Percentiles rank a stretch among this genome's conserved stretches.
These are phyloP conservation scores for Diplosoma virens DNA, from an alignment of 23 tunicate species.

Conservation along the genomic window DNA sequence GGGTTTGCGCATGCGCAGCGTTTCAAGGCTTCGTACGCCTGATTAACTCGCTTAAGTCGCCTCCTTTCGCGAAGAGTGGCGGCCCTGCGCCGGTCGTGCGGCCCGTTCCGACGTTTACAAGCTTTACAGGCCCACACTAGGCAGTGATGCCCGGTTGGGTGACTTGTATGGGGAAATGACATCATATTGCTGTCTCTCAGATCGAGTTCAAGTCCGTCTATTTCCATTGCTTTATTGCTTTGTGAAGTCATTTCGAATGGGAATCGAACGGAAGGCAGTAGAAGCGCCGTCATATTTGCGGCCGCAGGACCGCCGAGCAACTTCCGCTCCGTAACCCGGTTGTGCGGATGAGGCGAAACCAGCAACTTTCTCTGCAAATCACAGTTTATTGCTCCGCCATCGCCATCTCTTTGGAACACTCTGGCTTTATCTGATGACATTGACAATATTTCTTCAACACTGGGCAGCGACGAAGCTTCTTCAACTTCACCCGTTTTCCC, in stretches of 20 bases:
- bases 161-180: conserved; percentile 52
- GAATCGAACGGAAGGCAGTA: background rate
- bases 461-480: conserved; percentile 25
- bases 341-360: background rate
- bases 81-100: conserved; percentile 88
- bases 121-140: conserved; percentile 94
- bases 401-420: conserved; percentile 22
- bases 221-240: background rate
- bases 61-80: conserved; percentile 94
- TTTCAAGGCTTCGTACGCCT: conserved; percentile 94
- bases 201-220: background rate
- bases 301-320: background rate
- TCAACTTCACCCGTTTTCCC: background rate
- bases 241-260: conserved; percentile 20
- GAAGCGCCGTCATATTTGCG: background rate
- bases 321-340: background rate
- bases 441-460: conserved; percentile 47
- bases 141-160: conserved; percentile 86
- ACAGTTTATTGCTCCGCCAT: background rate
- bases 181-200: background rate
- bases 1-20: conserved; percentile 92
- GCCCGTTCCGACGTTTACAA: conserved; percentile 82
- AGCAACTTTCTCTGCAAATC: no score
- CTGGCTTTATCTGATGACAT: conserved; percentile 22
- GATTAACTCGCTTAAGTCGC: conserved; percentile 91